phyloP scores from a whole-genome alignment of 2,888 invertebrate species.

The Ochropleura plecta region DNA sequence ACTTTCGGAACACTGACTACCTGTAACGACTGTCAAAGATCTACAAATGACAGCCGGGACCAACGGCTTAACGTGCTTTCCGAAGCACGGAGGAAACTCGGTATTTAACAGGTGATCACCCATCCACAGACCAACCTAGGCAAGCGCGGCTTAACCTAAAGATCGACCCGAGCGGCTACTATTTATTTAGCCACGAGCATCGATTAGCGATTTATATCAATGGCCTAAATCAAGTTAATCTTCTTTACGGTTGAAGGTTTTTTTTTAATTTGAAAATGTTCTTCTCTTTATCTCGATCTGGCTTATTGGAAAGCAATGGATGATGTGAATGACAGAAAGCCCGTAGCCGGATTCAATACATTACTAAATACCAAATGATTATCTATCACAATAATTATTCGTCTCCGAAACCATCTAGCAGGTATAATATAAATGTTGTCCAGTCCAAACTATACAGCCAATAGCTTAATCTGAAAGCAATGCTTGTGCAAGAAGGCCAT shows the following conservation, averaged over 20 bases:
- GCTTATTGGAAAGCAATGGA: neutral
- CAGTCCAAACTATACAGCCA: neutral
- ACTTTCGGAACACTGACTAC: no score
- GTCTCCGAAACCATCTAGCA: neutral
- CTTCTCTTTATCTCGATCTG: neutral
- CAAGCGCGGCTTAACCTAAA: no score
- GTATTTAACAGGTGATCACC: no score
- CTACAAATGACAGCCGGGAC: no score
- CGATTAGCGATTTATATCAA: no score
- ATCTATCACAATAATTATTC: neutral
- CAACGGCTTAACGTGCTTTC: no score
- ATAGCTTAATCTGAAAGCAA: constrained; percentile 50
- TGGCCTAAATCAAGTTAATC: neutral
- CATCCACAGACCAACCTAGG: no score
- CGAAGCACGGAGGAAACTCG: no score
- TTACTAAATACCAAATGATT: neutral
- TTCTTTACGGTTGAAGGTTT: neutral
- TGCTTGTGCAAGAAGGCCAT: constrained; percentile 41
- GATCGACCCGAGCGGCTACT: no score
- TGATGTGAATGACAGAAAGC: neutral
- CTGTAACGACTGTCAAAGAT: no score
- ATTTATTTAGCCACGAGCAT: no score
- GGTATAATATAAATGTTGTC: neutral
- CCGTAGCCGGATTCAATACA: neutral
- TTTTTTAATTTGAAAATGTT: neutral